Percentiles rank a stretch among this genome's conserved stretches.
Conservation (phyloP, 2,113 vertebrate species). For the Aramus guarauna region DNA sequence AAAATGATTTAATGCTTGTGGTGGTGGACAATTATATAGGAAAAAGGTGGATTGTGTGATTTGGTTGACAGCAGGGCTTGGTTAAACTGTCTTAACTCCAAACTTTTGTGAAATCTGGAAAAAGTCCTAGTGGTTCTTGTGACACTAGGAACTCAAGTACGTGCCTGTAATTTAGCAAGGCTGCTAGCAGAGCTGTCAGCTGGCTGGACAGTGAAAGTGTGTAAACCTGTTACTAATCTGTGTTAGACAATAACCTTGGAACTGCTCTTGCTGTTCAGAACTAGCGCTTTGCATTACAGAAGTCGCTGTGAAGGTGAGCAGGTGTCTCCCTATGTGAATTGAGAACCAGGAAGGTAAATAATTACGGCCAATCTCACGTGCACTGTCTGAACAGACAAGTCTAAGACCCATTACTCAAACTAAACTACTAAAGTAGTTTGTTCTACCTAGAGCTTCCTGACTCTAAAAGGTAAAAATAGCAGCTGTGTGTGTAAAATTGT, state of each 20-base stretch:
- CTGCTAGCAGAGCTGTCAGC: neutral
- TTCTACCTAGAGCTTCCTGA: neutral
- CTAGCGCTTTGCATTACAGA: neutral
- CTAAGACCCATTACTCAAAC: neutral
- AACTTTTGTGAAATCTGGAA: neutral
- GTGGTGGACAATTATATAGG: neutral
- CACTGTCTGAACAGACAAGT: neutral
- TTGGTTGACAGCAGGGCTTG: neutral
- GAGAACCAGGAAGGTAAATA: neutral
- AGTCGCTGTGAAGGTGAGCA: neutral
- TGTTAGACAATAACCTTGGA: neutral
- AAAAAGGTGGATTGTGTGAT: neutral
- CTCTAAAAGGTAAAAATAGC: neutral
- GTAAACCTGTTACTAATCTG: neutral
- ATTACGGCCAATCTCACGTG: neutral
- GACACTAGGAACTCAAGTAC: neutral
- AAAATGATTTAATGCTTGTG: neutral
- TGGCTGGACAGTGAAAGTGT: neutral
- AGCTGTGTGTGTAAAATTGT: neutral
- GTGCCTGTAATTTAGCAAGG: neutral
- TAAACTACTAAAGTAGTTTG: neutral
- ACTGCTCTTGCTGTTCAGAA: neutral
- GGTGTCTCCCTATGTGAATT: neutral
- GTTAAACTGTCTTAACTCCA: neutral
- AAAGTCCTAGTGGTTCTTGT: neutral